These are phyloP conservation scores for Oryzias sinensis DNA, from an alignment of 2,797 vertebrate species.

Conservation along the genomic window DNA sequence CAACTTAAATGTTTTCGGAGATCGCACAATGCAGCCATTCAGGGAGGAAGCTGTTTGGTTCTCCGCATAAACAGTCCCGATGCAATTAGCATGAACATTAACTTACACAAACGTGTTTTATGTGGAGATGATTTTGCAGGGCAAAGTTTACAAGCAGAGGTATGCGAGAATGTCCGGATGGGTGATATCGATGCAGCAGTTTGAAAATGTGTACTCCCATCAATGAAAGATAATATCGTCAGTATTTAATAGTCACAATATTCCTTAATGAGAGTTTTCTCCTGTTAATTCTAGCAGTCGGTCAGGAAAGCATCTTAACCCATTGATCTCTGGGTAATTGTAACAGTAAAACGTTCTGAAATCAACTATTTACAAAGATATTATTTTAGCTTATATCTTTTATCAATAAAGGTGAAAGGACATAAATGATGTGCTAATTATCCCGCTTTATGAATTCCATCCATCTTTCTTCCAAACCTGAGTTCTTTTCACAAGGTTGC, in stretches of 20 bases:
- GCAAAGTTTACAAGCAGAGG: neutral
- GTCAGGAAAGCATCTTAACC: neutral
- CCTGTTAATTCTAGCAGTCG: neutral
- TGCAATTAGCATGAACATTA: conserved; percentile 25
- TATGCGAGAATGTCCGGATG: neutral
- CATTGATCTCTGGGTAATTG: too few relatives aligned
- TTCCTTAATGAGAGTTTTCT: neutral
- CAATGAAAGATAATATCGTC: neutral
- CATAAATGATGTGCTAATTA: too few relatives aligned
- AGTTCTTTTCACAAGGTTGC: too few relatives aligned
- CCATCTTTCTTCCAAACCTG: too few relatives aligned
- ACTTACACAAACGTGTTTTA: conserved; percentile 1
- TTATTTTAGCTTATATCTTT: too few relatives aligned
- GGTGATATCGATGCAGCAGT: neutral
- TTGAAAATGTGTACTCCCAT: neutral
- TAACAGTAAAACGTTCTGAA: too few relatives aligned
- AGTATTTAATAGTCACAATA: neutral
- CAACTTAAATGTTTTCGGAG: conserved; percentile 30
- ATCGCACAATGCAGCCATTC: conserved; percentile 18
- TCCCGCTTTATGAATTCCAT: too few relatives aligned
- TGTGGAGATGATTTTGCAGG: neutral
- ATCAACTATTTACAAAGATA: too few relatives aligned
- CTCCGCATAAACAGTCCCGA: conserved; percentile 22
- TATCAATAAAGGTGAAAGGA: too few relatives aligned
- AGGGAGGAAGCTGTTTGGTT: conserved; percentile 5